Evolutionary conservation across 1,140 invertebrate species (phyloP).

Genomic region (Oreohelix idahoensis): DNA sequence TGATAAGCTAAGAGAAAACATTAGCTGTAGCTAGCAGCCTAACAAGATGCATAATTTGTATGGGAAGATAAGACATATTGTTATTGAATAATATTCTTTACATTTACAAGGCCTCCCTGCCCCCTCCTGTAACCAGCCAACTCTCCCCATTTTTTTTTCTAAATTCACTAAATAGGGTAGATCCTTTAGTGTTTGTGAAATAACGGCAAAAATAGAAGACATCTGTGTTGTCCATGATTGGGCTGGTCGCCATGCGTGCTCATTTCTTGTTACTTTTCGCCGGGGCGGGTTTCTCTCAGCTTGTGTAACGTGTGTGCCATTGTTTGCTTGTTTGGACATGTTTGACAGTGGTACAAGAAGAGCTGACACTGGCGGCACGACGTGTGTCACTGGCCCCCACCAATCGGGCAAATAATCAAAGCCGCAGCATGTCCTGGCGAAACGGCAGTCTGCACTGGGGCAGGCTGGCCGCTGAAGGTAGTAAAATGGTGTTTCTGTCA

Average conservation of each 20-base stretch:
- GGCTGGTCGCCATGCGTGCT: slow-evolving; percentile 14
- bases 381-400: slow-evolving; percentile 71
- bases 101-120: no score
- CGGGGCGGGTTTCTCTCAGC: slow-evolving; percentile 28
- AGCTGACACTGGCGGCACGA: slow-evolving; percentile 69
- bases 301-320: slow-evolving; percentile 44
- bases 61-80: background rate
- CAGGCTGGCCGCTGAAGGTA: slow-evolving; percentile 69
- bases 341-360: slow-evolving; percentile 62
- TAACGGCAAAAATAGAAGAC: background rate
- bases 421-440: slow-evolving; percentile 71
- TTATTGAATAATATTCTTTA: no score
- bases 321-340: slow-evolving; percentile 46
- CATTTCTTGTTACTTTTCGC: slow-evolving; percentile 24
- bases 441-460: slow-evolving; percentile 72
- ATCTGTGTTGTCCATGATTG: slow-evolving; percentile 23
- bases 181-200: background rate
- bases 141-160: no score
- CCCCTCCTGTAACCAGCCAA: no score
- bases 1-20: no score
- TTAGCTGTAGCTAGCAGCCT: no score
- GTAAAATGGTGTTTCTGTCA: slow-evolving; percentile 21
- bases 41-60: no score
- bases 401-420: slow-evolving; percentile 70
- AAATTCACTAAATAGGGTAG: no score